Conservation (phyloP, 30 jellyfish, hydroid and myxozoan species). For the Pelagia noctiluca region DNA sequence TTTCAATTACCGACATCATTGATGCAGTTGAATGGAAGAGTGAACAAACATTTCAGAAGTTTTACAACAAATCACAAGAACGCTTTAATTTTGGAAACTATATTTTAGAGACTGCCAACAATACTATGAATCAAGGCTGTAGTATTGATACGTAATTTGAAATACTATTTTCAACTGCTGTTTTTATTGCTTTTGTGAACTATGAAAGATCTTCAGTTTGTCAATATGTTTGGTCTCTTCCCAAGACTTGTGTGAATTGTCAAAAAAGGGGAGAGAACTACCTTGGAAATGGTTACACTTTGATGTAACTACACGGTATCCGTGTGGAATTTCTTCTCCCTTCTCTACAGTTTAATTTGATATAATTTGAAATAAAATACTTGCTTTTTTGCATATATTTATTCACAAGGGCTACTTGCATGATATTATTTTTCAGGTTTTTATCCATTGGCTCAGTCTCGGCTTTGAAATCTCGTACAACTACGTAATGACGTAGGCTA, state of each 20-base stretch:
- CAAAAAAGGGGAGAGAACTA: neutral
- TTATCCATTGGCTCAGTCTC: neutral
- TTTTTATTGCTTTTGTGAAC: neutral
- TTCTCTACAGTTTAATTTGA: neutral
- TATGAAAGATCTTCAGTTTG: neutral
- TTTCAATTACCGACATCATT: slow-evolving; percentile 16
- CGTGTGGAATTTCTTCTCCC: neutral
- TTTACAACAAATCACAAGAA: slow-evolving; percentile 41
- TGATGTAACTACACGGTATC: neutral
- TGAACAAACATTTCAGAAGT: slow-evolving; percentile 22
- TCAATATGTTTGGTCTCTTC: neutral
- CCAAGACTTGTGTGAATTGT: neutral
- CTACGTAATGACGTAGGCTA: neutral
- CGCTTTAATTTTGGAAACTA: slow-evolving; percentile 29
- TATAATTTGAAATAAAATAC: neutral
- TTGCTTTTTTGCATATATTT: neutral
- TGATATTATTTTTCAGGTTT: neutral
- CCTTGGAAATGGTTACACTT: neutral
- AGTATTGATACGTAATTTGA: neutral
- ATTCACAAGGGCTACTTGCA: neutral
- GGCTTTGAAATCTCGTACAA: slow-evolving; percentile 1
- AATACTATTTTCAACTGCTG: neutral
- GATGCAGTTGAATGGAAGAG: slow-evolving; percentile 38
- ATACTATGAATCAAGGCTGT: neutral
- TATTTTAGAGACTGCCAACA: neutral